Base-by-base conservation (phyloP, 2,888 invertebrate genomes). In the Dilophus febrilis region DNA sequence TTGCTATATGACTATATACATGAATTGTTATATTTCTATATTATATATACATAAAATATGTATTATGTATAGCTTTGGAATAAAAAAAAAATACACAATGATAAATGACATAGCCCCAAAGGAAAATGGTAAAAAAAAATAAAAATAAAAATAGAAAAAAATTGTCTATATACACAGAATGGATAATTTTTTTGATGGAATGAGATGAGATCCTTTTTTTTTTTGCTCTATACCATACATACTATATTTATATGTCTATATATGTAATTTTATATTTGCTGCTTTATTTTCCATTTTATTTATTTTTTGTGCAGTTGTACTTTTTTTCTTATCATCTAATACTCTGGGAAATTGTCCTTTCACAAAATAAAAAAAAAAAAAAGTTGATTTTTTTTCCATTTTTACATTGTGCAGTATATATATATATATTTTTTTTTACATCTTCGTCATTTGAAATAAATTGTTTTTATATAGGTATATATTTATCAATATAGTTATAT, bases 21-120 rank as follows among this genome's bases (percentile, higher is more conserved):
- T n/a, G n/a, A n/a, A n/a, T 18, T 17, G 22, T 35, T 35, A 22
- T 35, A 35, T n/a, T n/a, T n/a, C n/a, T n/a, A n/a, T n/a, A n/a
- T n/a, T n/a, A n/a, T n/a, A n/a, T n/a, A n/a, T n/a, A n/a, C n/a
- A n/a, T n/a, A n/a, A n/a, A n/a, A n/a, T n/a, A n/a, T n/a, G n/a
- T n/a, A n/a, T n/a, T n/a, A 37, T 28, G n/a, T 29, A 29, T 27
- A 33, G 17, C n/a, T 35, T 22, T 27, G 35, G 7, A 26, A 14
- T 14, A 35, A 22, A 26, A 35, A 26, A 26, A 26, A 35, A 35
- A 35, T 30, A 40, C 34, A 30, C 29, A 40, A 40, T 40, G 40
- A 40, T 40, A 40, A 40, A 40, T 40, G 40, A 40, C 40, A 32
- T 29, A 26, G 37, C 40, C 40, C 28, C 37, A 28, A 37, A 37